Evolutionary conservation across 1,140 invertebrate genomes (phyloP).

Genomic region (Trissolcus basalis): DNA sequence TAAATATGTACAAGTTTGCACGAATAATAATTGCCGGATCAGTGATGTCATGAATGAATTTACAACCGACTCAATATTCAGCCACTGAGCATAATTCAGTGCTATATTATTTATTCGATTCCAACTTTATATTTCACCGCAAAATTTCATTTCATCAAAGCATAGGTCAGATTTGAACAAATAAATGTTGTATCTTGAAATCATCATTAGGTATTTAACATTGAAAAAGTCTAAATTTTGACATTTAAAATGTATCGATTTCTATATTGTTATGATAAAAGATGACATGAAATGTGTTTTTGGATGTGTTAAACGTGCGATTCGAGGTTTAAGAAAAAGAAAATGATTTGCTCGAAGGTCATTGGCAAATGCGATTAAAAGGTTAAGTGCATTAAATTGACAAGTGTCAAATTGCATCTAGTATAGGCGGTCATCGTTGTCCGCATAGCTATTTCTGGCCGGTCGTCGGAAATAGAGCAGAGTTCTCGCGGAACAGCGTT

Average conservation of each 20-base stretch:
- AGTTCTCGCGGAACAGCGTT: constrained; percentile 43
- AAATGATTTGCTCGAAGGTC: constrained; percentile 39
- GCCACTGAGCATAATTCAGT: not conserved
- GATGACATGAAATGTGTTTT: no score
- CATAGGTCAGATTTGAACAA: not conserved
- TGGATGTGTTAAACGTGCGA: constrained; percentile 8
- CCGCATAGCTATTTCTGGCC: constrained; percentile 23
- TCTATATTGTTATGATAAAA: no score
- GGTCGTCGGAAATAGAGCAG: constrained; percentile 44
- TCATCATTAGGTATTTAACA: no score
- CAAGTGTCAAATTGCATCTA: constrained; percentile 46
- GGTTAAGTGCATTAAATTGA: constrained; percentile 51
- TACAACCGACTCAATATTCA: not conserved
- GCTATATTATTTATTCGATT: not conserved
- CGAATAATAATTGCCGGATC: constrained; percentile 14
- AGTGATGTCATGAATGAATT: constrained; percentile 9
- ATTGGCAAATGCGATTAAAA: constrained; percentile 53
- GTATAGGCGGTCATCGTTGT: constrained; percentile 17
- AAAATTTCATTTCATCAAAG: no score
- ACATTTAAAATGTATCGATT: no score
- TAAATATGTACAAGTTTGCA: constrained; percentile 19
- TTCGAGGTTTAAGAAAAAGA: constrained; percentile 33
- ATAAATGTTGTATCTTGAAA: no score
- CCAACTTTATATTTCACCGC: no score
- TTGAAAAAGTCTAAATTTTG: no score